phyloP scores from a whole-genome alignment of 2,113 vertebrate species.

The Leptosomus discolor region DNA sequence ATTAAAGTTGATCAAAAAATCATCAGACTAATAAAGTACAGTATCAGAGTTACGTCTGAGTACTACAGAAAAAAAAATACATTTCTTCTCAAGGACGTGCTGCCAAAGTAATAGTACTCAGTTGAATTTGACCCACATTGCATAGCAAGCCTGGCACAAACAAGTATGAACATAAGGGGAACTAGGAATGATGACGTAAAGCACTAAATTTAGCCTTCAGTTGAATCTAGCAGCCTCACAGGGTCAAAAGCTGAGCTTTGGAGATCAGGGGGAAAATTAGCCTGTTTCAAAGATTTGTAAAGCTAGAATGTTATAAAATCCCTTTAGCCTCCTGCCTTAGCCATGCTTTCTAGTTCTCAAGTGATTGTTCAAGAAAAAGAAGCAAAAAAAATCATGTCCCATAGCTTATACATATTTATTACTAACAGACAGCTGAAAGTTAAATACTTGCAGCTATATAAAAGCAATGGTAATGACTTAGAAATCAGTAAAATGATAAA shows the following conservation, averaged over 20 bases:
- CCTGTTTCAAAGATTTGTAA: neutral
- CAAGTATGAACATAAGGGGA: slow-evolving; percentile 8
- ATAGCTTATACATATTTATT: neutral
- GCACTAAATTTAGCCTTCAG: neutral
- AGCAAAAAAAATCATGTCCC: neutral
- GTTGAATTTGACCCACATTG: neutral
- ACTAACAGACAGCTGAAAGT: neutral
- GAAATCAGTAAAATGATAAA: neutral
- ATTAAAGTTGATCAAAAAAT: neutral
- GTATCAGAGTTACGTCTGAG: neutral
- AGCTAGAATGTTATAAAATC: neutral
- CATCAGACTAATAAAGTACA: neutral
- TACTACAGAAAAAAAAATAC: too few relatives aligned
- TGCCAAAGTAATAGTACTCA: neutral
- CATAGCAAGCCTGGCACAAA: slow-evolving; percentile 6
- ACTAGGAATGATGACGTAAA: neutral
- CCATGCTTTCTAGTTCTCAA: neutral
- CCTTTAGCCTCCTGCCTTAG: neutral
- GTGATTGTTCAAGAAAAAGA: neutral
- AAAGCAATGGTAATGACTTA: neutral
- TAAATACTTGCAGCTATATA: neutral
- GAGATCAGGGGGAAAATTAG: neutral
- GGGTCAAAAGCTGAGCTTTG: neutral
- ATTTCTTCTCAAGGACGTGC: neutral
- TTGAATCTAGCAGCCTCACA: neutral